Evolutionary conservation across 2,113 vertebrate species (phyloP).

Genomic region (Cepphus grylle): DNA sequence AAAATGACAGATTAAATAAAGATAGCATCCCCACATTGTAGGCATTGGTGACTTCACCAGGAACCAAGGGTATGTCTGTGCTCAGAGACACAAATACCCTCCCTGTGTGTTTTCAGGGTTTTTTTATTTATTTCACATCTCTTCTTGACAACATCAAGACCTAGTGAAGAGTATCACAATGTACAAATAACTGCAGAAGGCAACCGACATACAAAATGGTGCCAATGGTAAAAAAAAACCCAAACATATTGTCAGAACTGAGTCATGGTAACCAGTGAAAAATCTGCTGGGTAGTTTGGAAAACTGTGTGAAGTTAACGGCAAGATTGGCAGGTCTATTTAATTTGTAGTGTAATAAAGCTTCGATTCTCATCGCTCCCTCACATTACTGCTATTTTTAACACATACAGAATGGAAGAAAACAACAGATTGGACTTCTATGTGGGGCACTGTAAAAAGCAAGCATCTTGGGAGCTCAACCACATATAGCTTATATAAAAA

Average conservation of each 20-base stretch:
- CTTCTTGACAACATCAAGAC: background rate
- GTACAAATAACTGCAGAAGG: background rate
- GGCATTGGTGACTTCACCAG: background rate
- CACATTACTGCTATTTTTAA: background rate
- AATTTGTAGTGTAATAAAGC: background rate
- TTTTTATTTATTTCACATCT: slow-evolving; percentile 14
- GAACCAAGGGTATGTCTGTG: background rate
- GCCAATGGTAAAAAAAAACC: background rate
- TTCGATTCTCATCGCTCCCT: background rate
- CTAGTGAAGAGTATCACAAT: background rate
- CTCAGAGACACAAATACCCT: background rate
- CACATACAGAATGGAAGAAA: background rate
- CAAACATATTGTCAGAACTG: background rate
- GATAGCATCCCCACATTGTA: background rate
- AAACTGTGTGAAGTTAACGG: background rate
- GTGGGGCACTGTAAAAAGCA: background rate
- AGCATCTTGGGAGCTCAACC: background rate
- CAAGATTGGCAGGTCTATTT: background rate
- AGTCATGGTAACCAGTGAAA: background rate
- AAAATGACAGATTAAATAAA: background rate
- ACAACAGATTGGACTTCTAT: background rate
- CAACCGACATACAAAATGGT: background rate
- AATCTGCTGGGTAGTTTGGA: background rate
- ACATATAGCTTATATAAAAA: background rate
- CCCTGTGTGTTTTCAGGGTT: background rate